These are phyloP conservation scores for Microcebus lehilahytsara DNA, from an alignment of 2,113 vertebrate species.

Conservation along the genomic window DNA sequence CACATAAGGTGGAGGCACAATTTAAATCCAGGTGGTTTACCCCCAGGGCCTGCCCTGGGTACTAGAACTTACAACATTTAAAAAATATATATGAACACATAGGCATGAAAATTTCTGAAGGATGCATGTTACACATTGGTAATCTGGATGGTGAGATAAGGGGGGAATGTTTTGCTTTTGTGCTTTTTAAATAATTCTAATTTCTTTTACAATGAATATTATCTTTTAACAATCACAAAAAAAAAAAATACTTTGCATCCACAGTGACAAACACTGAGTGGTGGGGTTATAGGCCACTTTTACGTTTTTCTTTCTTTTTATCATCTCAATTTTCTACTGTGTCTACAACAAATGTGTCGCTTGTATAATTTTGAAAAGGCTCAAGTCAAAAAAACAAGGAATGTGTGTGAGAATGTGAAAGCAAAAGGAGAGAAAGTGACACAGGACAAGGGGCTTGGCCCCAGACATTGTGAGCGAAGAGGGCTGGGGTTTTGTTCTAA, in stretches of 20 bases:
- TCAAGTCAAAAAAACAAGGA: background rate
- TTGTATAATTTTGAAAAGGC: background rate
- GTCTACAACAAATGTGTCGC: background rate
- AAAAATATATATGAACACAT: background rate
- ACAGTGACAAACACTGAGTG: background rate
- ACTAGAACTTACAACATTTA: background rate
- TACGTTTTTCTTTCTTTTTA: background rate
- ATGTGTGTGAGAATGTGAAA: background rate
- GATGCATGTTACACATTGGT: rapidly evolving
- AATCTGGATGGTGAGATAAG: too few species aligned
- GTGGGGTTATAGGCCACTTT: background rate
- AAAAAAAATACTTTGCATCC: background rate
- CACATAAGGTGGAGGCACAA: background rate
- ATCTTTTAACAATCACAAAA: background rate
- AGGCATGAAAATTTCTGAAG: too few species aligned
- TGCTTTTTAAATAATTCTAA: background rate
- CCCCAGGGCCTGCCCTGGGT: background rate
- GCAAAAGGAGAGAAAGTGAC: background rate
- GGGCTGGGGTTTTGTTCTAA: background rate
- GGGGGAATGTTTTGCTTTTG: background rate
- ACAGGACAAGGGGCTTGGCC: background rate
- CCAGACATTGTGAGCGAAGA: rapidly evolving
- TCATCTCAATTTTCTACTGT: background rate
- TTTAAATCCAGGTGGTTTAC: background rate
- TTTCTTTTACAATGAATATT: background rate